Evolutionary conservation across 1,140 invertebrate genomes (phyloP), one percentile per base, ranked within the genome.

Genomic region (Sinella curviseta): DNA sequence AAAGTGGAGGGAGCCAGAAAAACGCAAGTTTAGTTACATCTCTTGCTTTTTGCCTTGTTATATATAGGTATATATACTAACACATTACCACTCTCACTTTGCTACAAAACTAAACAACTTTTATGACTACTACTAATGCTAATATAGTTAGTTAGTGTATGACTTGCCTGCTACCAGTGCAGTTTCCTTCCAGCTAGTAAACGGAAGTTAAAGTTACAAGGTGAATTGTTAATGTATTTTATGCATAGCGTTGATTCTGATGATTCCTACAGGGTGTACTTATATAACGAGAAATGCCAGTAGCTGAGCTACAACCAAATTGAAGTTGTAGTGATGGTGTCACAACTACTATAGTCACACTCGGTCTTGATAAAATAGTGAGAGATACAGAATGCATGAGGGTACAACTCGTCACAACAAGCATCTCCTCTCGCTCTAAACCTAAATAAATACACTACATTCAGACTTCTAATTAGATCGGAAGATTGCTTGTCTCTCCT

Each of bases 151-250:
- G n/a, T n/a, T n/a, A n/a, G n/a, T n/a, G n/a, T n/a, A n/a, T n/a
- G n/a, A n/a, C n/a, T n/a, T n/a, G n/a, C 39, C 39, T 48, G 4
- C 39, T 48, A 48, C 17, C 17, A 48, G 39, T 48, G 39, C 39
- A 48, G 17, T 48, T n/a, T n/a, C n/a, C n/a, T n/a, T n/a, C n/a
- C n/a, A n/a, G n/a, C n/a, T n/a, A n/a, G n/a, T n/a, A n/a, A n/a
- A n/a, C n/a, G n/a, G n/a, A 48, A 48, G 39, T 48, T 48, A 26
- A 60, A 60, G 55, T 60, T 60, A 60, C 55, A 60, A 60, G 55
- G 55, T 60, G 55, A 60, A 60, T 60, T 60, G 55, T 60, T 60
- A 60, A 60, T 60, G 55, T 60, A 14, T 60, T 60, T 60, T 60
- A 14, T 60, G 55, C 55, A 60, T 60, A 60, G 55, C 55, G 24